These are phyloP conservation scores for Cranoglanis bouderius DNA, from an alignment of 2,113 vertebrate genomes.

Conservation along the genomic window DNA sequence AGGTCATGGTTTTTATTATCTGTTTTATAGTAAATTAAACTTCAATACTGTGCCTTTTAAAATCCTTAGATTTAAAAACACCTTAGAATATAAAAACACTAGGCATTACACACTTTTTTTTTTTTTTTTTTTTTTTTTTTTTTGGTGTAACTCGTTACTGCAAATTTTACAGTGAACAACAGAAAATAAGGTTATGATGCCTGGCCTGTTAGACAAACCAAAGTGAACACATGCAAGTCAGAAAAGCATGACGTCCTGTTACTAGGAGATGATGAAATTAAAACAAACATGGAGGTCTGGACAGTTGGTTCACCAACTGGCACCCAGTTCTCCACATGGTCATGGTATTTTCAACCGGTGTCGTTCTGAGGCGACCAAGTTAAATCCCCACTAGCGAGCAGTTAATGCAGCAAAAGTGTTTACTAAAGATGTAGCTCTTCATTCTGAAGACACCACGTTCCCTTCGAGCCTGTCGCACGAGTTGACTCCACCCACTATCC, in stretches of 20 bases:
- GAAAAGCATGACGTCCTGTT: neutral
- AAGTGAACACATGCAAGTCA: neutral
- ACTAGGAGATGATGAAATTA: neutral
- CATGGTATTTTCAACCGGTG: neutral
- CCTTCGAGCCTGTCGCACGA: neutral
- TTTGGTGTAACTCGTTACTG: neutral
- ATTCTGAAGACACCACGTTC: neutral
- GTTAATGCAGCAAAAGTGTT: neutral
- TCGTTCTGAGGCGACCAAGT: neutral
- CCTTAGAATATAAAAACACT: too few species aligned
- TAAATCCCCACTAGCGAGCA: neutral
- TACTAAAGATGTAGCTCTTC: neutral
- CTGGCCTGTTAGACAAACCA: neutral
- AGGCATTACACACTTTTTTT: neutral
- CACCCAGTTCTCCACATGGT: neutral
- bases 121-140: neutral
- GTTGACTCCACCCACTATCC: neutral
- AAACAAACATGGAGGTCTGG: neutral
- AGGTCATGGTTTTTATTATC: neutral
- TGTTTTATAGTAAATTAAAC: neutral
- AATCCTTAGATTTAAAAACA: too few species aligned
- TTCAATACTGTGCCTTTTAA: neutral
- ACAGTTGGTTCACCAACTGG: neutral
- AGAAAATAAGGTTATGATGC: neutral
- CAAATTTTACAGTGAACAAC: neutral